Evolutionary conservation across 1,140 invertebrate genomes (phyloP).

Genomic region (Plectus sambesii): DNA sequence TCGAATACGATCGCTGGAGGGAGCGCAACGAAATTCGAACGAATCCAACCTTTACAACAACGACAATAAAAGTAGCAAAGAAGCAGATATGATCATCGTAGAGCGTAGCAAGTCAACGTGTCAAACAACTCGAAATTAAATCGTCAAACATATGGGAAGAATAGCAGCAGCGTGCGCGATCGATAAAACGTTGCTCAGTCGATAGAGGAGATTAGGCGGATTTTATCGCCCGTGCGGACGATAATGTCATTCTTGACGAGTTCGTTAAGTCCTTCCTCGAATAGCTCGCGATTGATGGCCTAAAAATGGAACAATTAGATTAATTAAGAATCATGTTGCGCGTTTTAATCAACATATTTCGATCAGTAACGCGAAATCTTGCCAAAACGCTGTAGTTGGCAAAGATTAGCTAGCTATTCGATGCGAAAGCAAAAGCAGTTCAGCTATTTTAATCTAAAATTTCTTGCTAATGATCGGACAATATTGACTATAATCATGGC

Average conservation of each 20-base stretch:
- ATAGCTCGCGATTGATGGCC: conserved; percentile 18
- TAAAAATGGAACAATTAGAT: conserved; percentile 10
- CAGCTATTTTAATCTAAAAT: not conserved
- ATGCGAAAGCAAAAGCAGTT: conserved; percentile 9
- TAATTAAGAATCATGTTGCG: too few species aligned
- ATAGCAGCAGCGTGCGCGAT: too few species aligned
- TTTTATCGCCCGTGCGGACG: conserved; percentile 28
- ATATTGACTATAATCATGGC: conserved; percentile 22
- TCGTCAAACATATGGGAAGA: too few species aligned
- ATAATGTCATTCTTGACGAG: conserved; percentile 29
- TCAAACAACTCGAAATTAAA: too few species aligned
- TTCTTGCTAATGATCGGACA: conserved; percentile 20
- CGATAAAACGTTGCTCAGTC: too few species aligned
- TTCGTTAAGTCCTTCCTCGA: conserved; percentile 35
- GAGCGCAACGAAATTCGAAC: too few species aligned
- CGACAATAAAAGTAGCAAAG: too few species aligned
- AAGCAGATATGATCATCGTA: too few species aligned
- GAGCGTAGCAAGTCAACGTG: too few species aligned
- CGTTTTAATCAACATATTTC: conserved; percentile 9
- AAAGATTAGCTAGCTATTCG: conserved; percentile 4
- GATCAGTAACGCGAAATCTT: conserved; percentile 1
- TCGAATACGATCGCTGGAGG: too few species aligned
- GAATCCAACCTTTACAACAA: too few species aligned
- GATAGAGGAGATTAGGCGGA: too few species aligned
- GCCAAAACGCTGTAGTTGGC: not conserved